These are phyloP conservation scores for Drosophila kanapiae DNA, from an alignment of 1,140 invertebrate species.

Conservation along the genomic window DNA sequence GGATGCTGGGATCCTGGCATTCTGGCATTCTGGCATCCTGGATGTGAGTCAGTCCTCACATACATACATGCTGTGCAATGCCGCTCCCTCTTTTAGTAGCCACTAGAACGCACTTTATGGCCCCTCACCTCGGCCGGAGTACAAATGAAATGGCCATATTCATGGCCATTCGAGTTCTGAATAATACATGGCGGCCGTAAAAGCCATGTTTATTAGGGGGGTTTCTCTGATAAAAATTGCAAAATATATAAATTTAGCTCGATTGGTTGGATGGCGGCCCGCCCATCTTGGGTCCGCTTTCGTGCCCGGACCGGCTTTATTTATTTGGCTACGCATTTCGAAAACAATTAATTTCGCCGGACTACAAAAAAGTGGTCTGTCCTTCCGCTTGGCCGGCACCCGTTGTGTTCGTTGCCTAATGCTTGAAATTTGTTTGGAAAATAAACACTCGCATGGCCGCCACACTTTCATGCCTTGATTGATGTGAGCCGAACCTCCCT, in stretches of 20 bases:
- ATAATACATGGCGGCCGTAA: conserved; percentile 44
- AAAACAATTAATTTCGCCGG: conserved; percentile 74
- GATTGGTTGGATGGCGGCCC: conserved; percentile 13
- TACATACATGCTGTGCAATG: conserved; percentile 34
- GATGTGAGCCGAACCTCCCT: conserved; percentile 54
- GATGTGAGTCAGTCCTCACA: conserved; percentile 39
- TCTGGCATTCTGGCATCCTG: conserved; percentile 16
- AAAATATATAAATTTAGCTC: conserved; percentile 43
- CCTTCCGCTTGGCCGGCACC: conserved; percentile 15
- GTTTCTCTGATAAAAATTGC: conserved; percentile 17
- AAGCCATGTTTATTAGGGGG: conserved; percentile 41
- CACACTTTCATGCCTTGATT: conserved; percentile 71
- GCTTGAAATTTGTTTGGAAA: conserved; percentile 65
- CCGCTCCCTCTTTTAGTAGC: conserved; percentile 43
- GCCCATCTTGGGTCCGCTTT: conserved; percentile 10
- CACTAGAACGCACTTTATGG: conserved; percentile 62
- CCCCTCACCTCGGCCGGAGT: conserved; percentile 16
- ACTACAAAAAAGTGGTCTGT: conserved; percentile 58
- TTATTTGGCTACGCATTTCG: conserved; percentile 74
- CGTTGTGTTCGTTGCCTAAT: conserved; percentile 30
- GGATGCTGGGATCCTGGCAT: conserved; percentile 14
- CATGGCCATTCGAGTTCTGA: conserved; percentile 42
- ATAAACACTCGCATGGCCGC: conserved; percentile 76
- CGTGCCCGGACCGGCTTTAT: conserved; percentile 25
- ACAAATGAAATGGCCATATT: conserved; percentile 46